Percentiles rank a stretch among this genome's conserved stretches.
Conservation (phyloP, 2,888 invertebrate species). For the Scaptomyza cyrtandrae region DNA sequence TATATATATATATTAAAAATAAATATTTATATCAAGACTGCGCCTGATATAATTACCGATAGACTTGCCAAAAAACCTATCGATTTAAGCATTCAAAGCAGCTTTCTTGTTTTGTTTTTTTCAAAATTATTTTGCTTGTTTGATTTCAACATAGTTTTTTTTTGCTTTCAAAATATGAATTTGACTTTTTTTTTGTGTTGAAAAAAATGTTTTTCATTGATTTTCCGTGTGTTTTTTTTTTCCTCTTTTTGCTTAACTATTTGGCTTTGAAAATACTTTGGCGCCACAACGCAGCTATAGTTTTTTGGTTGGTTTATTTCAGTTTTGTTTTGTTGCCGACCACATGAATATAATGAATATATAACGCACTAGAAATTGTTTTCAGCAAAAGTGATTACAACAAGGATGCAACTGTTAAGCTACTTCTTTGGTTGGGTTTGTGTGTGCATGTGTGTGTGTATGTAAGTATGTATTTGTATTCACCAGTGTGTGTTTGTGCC, state of each 20-base stretch:
- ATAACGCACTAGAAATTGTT: conserved; percentile 49
- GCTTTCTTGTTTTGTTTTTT: conserved; percentile 11
- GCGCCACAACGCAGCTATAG: conserved; percentile 68
- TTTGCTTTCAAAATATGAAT: conserved; percentile 30
- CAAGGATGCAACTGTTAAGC: conserved; percentile 69
- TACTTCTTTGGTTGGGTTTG: conserved; percentile 69
- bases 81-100: not conserved
- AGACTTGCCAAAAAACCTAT: not conserved
- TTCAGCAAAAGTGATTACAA: conserved; percentile 76
- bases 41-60: not conserved
- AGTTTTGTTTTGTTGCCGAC: conserved; percentile 34
- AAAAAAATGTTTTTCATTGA: conserved; percentile 20
- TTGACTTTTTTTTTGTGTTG: not conserved
- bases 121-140: conserved; percentile 48
- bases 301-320: conserved; percentile 32
- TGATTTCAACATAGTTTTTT: conserved; percentile 21
- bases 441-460: conserved; percentile 29
- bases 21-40: conserved; percentile 3
- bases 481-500: conserved; percentile 18
- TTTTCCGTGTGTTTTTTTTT: conserved; percentile 14
- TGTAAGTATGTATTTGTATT: conserved; percentile 9
- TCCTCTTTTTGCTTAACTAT: conserved; percentile 74
- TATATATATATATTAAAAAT: conserved; percentile 17
- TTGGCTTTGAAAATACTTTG: conserved; percentile 81
- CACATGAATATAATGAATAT: conserved; percentile 47